phyloP scores from a whole-genome alignment of 2,797 vertebrate species.

The Alectoris magna region DNA sequence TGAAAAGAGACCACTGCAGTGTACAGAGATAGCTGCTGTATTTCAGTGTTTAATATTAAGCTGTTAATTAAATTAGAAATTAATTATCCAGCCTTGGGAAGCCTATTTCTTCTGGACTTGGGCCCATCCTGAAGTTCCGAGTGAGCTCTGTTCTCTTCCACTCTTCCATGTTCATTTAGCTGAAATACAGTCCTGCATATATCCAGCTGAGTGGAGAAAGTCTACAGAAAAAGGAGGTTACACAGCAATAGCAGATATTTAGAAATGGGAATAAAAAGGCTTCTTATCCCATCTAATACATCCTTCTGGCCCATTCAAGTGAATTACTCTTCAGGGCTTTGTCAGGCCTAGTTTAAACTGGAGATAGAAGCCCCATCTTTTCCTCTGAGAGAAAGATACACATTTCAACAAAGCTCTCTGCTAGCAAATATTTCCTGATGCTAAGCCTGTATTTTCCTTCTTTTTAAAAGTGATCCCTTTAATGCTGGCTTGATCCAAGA shows the following conservation, averaged over 20 bases:
- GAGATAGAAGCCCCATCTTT: conserved; percentile 30
- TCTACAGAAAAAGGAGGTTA: background rate
- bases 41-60: conserved; percentile 69
- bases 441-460: conserved; percentile 61
- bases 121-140: conserved; percentile 58
- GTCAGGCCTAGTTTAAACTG: conserved; percentile 1
- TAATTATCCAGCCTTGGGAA: conserved; percentile 56
- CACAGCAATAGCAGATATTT: background rate
- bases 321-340: conserved; percentile 40
- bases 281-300: background rate
- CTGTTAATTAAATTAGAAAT: conserved; percentile 74
- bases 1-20: conserved; percentile 83
- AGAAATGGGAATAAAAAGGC: conserved; percentile 3
- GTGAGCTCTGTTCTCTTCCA: conserved; percentile 12
- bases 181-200: conserved; percentile 43
- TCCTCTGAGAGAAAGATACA: conserved; percentile 48
- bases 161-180: conserved; percentile 17
- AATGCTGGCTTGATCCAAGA: conserved; percentile 39
- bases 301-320: background rate
- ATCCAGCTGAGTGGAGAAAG: background rate
- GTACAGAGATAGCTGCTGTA: conserved; percentile 48
- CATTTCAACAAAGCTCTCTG: conserved; percentile 46
- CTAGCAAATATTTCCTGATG: conserved; percentile 68
- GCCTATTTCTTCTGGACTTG: conserved; percentile 32
- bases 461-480: conserved; percentile 52